Evolutionary conservation across 2,113 vertebrate genomes (phyloP).

Genomic region (Psittacara wagleri): DNA sequence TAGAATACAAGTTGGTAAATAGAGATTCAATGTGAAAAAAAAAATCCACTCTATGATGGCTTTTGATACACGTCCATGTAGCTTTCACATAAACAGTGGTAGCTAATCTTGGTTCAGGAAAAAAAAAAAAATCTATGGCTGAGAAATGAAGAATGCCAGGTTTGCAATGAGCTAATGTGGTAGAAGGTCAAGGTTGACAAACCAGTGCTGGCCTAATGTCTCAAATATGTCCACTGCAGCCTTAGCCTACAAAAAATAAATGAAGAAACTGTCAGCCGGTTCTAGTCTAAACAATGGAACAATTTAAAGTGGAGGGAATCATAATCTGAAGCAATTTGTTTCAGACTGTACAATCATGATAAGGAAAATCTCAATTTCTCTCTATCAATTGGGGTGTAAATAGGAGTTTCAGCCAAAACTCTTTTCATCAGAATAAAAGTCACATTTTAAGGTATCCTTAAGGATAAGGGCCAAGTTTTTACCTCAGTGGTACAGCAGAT

Average conservation of each 20-base stretch:
- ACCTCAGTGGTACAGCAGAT: not conserved
- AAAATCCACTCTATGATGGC: not conserved
- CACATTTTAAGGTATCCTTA: not conserved
- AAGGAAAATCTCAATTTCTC: conserved; percentile 45
- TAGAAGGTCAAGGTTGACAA: conserved; percentile 62
- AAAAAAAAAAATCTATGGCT: not conserved
- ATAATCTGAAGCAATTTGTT: conserved; percentile 58
- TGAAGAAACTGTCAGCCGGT: conserved; percentile 34
- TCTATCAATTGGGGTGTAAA: not conserved
- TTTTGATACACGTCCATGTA: not conserved
- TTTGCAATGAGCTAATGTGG: conserved; percentile 36
- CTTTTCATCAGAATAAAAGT: not conserved
- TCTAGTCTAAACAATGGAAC: conserved; percentile 48
- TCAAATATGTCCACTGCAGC: not conserved
- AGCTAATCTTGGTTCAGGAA: not conserved
- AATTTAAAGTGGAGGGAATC: conserved; percentile 34
- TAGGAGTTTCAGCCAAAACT: not conserved
- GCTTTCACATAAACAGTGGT: not conserved
- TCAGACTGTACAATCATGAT: conserved; percentile 17
- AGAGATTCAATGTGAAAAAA: not conserved
- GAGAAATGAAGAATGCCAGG: conserved; percentile 63
- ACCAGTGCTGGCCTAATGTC: conserved; percentile 10
- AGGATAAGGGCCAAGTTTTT: not conserved
- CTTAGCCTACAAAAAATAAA: conserved; percentile 6
- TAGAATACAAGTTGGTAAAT: not conserved